A percentile compares a stretch with the other conserved stretches of the same genome.
These are phyloP conservation scores for Cyclargus thomasi DNA, from an alignment of 1,140 invertebrate species.

Conservation along the genomic window DNA sequence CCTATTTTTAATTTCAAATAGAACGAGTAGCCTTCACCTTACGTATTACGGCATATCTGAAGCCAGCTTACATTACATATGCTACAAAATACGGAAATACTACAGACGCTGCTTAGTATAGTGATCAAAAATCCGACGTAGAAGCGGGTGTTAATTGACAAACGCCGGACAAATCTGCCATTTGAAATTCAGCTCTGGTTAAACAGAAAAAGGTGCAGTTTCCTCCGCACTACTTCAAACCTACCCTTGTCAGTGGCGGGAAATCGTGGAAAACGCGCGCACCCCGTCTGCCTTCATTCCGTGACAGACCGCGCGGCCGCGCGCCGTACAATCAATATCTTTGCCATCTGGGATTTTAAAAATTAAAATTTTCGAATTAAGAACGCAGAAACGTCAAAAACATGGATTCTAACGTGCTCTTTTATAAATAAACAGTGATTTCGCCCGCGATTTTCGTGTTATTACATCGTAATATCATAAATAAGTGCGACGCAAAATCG, in stretches of 20 bases:
- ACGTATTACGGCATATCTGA: too few relatives aligned
- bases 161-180: background rate
- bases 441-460: background rate
- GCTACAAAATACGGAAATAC: background rate
- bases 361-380: constrained; percentile 35
- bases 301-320: constrained; percentile 53
- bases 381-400: constrained; percentile 21
- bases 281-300: constrained; percentile 55
- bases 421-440: background rate
- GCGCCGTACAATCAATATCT: constrained; percentile 65
- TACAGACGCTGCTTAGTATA: background rate
- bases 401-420: background rate
- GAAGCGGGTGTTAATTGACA: background rate
- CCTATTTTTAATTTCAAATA: too few relatives aligned
- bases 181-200: constrained; percentile 12
- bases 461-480: constrained; percentile 27
- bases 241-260: constrained; percentile 55
- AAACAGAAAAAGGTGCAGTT: background rate
- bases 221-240: constrained; percentile 23
- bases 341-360: constrained; percentile 18
- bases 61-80: too few relatives aligned
- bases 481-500: constrained; percentile 54
- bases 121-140: constrained; percentile 1
- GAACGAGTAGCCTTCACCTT: too few relatives aligned
- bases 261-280: constrained; percentile 68